Evolutionary conservation across 2,113 vertebrate species (phyloP), one percentile per base, ranked within the genome.

Genomic region (Poeciliopsis occidentalis): DNA sequence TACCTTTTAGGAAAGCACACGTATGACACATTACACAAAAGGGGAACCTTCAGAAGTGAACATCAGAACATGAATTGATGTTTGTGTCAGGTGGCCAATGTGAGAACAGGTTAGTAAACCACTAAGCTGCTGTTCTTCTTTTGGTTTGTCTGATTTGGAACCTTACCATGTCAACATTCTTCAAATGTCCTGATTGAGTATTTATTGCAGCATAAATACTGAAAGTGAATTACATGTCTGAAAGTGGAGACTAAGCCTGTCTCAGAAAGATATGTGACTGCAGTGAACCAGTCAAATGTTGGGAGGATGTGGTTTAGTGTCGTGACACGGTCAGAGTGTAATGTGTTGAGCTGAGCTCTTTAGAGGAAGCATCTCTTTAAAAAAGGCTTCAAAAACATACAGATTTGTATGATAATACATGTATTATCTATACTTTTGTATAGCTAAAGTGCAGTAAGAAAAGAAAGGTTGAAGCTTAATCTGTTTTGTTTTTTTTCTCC

Each of bases 261-360:
- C 51, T 57, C 10, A 24, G 22, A 7, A 10, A 57, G 24, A 11
- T 11, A 57, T 24, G 51, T n/a, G 24, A 57, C 24, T 24, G 24
- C 24, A 24, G 51, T 57, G 51, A n/a, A 57, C 51, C 51, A 10
- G 24, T 57, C 22, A 57, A 10, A 17, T 31, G 30, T 68, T 39
- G 64, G 73, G 85, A 84, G 75, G 83, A 57, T 57, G 51, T 24
- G 81, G 76, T 80, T 32, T 29, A 67, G 69, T 82, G 60, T 73
- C 72, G 64, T 39, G 47, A 57, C n/a, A 39, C 12, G 78, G 73
- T 75, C 78, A 83, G 12, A 0, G 3, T 41, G 44, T 22, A 4
- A 1, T 27, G 24, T 5, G 3, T 6, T 0, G 11, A 1, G 10
- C 12, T n/a, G 12, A 60, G 47, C 0, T 73, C 57, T 17, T 75